phyloP scores from a whole-genome alignment of 1,140 invertebrate genomes.

The Heliconius congener region DNA sequence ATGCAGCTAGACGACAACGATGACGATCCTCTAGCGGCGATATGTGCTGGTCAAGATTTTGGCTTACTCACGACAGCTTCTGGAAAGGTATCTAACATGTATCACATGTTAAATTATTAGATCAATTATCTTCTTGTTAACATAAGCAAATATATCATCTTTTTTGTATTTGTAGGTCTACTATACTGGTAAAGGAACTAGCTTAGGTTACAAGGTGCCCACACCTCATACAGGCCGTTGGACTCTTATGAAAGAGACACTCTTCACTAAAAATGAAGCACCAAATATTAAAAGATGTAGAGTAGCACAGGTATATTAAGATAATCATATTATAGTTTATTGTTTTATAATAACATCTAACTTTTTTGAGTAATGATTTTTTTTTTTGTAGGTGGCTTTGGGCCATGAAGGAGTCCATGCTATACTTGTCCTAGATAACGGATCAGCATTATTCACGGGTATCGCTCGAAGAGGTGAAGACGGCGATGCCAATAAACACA shows the following conservation, averaged over 20 bases:
- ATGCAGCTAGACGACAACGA: slow-evolving; percentile 71
- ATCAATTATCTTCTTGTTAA: background rate
- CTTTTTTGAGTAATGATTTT: background rate
- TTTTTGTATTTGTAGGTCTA: slow-evolving; percentile 57
- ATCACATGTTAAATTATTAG: background rate
- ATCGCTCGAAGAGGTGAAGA: slow-evolving; percentile 96
- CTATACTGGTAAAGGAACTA: slow-evolving; percentile 72
- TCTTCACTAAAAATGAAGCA: slow-evolving; percentile 60
- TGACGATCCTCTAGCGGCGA: slow-evolving; percentile 62
- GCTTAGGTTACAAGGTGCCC: slow-evolving; percentile 68
- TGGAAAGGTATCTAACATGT: slow-evolving; percentile 83
- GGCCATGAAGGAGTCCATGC: slow-evolving; percentile 97
- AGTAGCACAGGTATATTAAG: slow-evolving; percentile 59
- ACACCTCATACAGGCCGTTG: slow-evolving; percentile 63
- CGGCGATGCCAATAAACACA: slow-evolving; percentile 92
- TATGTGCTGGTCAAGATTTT: slow-evolving; percentile 91
- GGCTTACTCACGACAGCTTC: slow-evolving; percentile 88
- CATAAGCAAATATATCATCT: no score
- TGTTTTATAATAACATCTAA: background rate
- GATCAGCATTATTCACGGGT: slow-evolving; percentile 92
- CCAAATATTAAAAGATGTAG: slow-evolving; percentile 62
- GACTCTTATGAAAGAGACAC: slow-evolving; percentile 71
- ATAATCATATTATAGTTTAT: background rate
- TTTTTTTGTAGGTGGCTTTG: slow-evolving; percentile 87
- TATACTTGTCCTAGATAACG: slow-evolving; percentile 93